Conservation (phyloP, 2,797 vertebrate species). For the Lagocephalus sceleratus region DNA sequence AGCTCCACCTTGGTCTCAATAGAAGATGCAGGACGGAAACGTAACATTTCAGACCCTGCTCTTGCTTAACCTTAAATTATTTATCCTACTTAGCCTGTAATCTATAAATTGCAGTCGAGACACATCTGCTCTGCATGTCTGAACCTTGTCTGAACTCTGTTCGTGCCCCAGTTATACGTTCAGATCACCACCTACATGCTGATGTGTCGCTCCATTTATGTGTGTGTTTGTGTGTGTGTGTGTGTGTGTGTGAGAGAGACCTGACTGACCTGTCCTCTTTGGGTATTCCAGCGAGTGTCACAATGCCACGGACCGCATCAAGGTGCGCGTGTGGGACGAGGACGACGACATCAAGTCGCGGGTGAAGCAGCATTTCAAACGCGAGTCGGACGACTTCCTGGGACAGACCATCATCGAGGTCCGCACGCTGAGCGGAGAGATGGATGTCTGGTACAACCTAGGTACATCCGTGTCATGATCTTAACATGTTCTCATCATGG, state of each 20-base stretch:
- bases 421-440: constrained; percentile 93
- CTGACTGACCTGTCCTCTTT: constrained; percentile 28
- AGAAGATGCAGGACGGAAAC: too few relatives aligned
- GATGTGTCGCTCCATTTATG: not conserved
- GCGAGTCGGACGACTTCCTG: constrained; percentile 95
- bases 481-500: too few relatives aligned
- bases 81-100: too few relatives aligned
- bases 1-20: too few relatives aligned
- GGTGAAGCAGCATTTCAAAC: constrained; percentile 97
- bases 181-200: not conserved
- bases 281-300: constrained; percentile 88
- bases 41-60: too few relatives aligned
- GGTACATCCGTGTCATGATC: constrained; percentile 68
- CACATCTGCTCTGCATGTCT: too few relatives aligned
- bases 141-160: too few relatives aligned
- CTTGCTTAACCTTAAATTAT: too few relatives aligned
- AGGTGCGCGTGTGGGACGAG: constrained; percentile 98
- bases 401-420: constrained; percentile 99
- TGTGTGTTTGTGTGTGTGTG: constrained; percentile 10
- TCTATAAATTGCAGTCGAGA: too few relatives aligned
- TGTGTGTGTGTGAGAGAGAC: constrained; percentile 21
- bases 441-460: constrained; percentile 99
- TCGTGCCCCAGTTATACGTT: constrained; percentile 13
- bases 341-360: constrained; percentile 98
- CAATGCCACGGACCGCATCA: constrained; percentile 96